phyloP scores from a whole-genome alignment of 1,140 invertebrate genomes.

The Brachionus rotundiformis region DNA sequence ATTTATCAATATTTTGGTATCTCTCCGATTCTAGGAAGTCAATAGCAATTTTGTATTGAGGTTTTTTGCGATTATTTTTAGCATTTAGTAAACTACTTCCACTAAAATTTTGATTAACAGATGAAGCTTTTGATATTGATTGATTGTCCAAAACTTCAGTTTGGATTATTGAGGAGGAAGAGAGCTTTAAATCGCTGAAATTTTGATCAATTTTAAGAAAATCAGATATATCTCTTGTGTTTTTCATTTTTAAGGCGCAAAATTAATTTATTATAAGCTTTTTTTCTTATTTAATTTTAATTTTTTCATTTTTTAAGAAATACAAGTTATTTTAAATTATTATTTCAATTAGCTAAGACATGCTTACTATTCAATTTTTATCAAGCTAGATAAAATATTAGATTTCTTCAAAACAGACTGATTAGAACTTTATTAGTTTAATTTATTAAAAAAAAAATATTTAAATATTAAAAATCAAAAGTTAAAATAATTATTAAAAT shows the following conservation, averaged over 20 bases:
- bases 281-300: not conserved
- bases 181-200: not conserved
- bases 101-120: not conserved
- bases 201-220: not conserved
- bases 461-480: too few species aligned
- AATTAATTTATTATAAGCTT: not conserved
- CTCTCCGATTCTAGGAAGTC: not conserved
- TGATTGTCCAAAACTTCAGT: not conserved
- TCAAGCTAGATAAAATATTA: too few species aligned
- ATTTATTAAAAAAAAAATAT: too few species aligned
- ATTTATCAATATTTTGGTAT: not conserved
- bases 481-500: too few species aligned
- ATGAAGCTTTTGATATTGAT: not conserved
- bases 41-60: conserved; percentile 14
- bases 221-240: not conserved
- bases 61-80: not conserved
- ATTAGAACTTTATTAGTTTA: too few species aligned
- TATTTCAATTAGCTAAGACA: too few species aligned
- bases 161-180: conserved; percentile 4
- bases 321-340: not conserved
- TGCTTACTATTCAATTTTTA: too few species aligned
- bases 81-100: not conserved
- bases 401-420: too few species aligned
- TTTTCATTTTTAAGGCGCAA: not conserved
- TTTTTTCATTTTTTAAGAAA: not conserved